phyloP scores from a whole-genome alignment of 1,140 invertebrate genomes.

The Telenomus remus region DNA sequence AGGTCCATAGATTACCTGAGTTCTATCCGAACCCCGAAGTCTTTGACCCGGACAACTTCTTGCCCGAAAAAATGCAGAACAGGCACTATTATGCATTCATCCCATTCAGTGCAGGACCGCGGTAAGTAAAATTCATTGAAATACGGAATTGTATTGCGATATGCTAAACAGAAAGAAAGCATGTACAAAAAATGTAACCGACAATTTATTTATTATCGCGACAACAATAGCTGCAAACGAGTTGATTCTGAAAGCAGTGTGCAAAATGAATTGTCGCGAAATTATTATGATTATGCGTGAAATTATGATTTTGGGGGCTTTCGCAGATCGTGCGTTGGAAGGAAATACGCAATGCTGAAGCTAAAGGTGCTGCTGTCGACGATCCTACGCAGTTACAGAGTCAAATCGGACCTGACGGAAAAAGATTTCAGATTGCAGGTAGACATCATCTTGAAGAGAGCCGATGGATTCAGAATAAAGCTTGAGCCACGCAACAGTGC shows the following conservation, averaged over 20 bases:
- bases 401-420: slow-evolving; percentile 71
- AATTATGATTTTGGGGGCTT: slow-evolving; percentile 47
- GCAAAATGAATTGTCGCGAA: slow-evolving; percentile 29
- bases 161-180: background rate
- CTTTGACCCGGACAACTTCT: slow-evolving; percentile 95
- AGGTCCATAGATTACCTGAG: slow-evolving; percentile 85
- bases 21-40: slow-evolving; percentile 88
- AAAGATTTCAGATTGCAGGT: slow-evolving; percentile 70
- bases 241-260: slow-evolving; percentile 14
- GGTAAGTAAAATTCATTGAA: slow-evolving; percentile 76
- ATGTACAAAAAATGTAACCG: background rate
- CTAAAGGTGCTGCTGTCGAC: slow-evolving; percentile 80
- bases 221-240: slow-evolving; percentile 30
- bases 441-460: slow-evolving; percentile 75
- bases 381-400: slow-evolving; percentile 78
- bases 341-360: slow-evolving; percentile 83
- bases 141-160: slow-evolving; percentile 27
- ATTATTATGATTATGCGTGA: background rate
- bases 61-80: slow-evolving; percentile 86
- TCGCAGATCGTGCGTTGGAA: slow-evolving; percentile 78
- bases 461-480: slow-evolving; percentile 73
- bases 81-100: slow-evolving; percentile 91
- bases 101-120: slow-evolving; percentile 92
- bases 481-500: slow-evolving; percentile 65
- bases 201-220: slow-evolving; percentile 31